Percentiles rank a stretch among this genome's conserved stretches.
Conservation (phyloP, 2,797 vertebrate species). For the Mormyrus proboscirostris region DNA sequence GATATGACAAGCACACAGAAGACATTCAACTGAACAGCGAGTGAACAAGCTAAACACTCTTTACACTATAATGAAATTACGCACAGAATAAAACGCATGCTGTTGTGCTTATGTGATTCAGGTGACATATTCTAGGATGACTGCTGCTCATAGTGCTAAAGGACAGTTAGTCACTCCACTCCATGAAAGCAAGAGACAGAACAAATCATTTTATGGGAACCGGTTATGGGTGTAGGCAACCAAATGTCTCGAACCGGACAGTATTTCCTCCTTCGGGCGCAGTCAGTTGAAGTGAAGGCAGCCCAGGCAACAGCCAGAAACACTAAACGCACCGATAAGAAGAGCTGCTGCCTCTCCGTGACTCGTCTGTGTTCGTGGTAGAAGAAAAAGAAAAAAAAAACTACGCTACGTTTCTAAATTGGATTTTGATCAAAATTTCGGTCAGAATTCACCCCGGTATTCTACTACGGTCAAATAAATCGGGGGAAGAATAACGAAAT, state of each 20-base stretch:
- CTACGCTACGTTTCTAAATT: not conserved
- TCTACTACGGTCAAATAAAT: not conserved
- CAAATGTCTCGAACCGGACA: not conserved
- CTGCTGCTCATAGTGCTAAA: not conserved
- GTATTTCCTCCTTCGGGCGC: not conserved
- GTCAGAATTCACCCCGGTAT: not conserved
- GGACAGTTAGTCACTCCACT: not conserved
- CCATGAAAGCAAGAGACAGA: not conserved
- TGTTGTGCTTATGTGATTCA: constrained; percentile 25
- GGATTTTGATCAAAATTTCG: not conserved
- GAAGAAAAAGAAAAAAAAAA: not conserved
- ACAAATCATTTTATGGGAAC: not conserved
- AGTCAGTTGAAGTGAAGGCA: constrained; percentile 8
- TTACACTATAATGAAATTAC: constrained; percentile 15
- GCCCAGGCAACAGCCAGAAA: constrained; percentile 14
- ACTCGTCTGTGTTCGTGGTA: not conserved
- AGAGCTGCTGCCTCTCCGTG: not conserved
- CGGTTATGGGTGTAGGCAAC: not conserved
- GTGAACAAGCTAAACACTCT: not conserved
- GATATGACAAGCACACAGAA: not conserved
- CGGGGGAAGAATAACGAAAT: not conserved
- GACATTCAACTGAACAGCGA: not conserved
- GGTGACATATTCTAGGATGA: constrained; percentile 24
- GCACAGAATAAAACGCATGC: not conserved
- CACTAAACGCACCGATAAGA: not conserved